Evolutionary conservation across 2,888 invertebrate genomes (phyloP).

Genomic region (Nezara viridula): DNA sequence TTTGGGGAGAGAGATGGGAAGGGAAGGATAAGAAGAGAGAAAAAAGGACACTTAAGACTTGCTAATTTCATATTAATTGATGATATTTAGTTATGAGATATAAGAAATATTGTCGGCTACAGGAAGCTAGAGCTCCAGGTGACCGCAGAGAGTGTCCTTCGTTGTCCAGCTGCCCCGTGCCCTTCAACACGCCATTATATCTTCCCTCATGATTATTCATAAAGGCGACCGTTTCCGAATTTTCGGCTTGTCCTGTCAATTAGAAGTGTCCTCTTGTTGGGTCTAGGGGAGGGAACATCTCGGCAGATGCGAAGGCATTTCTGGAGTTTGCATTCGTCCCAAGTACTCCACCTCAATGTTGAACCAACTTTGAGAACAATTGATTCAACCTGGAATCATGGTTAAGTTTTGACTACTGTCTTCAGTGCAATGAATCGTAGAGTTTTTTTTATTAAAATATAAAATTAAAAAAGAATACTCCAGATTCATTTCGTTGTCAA

Average conservation of each 20-base stretch:
- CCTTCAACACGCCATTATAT: slow-evolving; percentile 21
- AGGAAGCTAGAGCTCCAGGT: neutral
- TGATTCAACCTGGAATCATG: no score
- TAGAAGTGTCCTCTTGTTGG: neutral
- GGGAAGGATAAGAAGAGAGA: neutral
- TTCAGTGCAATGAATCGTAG: no score
- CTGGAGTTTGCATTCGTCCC: no score
- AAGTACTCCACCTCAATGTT: no score
- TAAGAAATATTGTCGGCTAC: neutral
- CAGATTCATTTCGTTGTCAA: no score
- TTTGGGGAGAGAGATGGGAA: neutral
- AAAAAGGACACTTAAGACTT: neutral
- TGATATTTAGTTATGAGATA: neutral
- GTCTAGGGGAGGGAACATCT: neutral
- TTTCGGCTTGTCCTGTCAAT: slow-evolving; percentile 28
- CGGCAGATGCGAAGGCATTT: neutral
- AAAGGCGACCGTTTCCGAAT: neutral
- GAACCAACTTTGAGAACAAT: no score
- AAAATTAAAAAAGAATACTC: no score
- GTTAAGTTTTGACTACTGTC: no score
- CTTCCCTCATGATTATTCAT: slow-evolving; percentile 26
- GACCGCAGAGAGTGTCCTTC: slow-evolving; percentile 40
- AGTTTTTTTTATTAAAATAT: no score
- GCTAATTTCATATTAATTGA: neutral
- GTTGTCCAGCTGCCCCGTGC: slow-evolving; percentile 36